A percentile compares a stretch with the other conserved stretches of the same genome.
These are phyloP conservation scores for Sicus ferrugineus DNA, from an alignment of 2,888 invertebrate species.

Conservation along the genomic window DNA sequence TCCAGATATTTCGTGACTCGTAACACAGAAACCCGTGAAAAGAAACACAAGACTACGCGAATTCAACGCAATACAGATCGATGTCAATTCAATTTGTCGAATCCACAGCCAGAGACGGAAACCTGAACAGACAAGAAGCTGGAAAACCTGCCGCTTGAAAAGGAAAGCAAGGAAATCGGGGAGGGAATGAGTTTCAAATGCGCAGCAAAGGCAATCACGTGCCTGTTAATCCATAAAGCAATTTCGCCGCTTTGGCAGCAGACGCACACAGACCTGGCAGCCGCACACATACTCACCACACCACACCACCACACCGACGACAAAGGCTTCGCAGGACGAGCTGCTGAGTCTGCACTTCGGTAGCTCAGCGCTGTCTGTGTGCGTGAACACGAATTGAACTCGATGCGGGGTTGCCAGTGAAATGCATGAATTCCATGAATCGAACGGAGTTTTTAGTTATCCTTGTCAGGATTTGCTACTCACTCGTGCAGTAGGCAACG, in stretches of 20 bases:
- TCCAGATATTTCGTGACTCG: too few species aligned
- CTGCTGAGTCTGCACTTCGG: too few species aligned
- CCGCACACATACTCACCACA: not conserved
- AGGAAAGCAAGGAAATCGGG: not conserved
- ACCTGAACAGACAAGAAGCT: not conserved
- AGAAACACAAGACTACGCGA: conserved; percentile 10
- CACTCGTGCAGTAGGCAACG: conserved; percentile 14
- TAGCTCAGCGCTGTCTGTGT: too few species aligned
- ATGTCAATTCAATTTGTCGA: conserved; percentile 21
- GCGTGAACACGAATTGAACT: too few species aligned
- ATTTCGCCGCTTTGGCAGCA: conserved; percentile 17
- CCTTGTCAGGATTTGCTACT: conserved; percentile 4
- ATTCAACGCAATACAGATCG: conserved; percentile 20
- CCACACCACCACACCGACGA: not conserved
- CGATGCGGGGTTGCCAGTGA: too few species aligned
- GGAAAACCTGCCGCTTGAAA: not conserved
- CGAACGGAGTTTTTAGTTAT: conserved; percentile 8
- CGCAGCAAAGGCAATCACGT: conserved; percentile 20
- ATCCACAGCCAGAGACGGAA: not conserved
- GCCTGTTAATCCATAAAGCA: conserved; percentile 27
- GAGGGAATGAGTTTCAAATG: not conserved
- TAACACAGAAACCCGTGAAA: not conserved
- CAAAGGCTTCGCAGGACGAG: too few species aligned
- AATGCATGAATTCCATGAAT: not conserved
- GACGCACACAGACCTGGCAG: not conserved